Evolutionary conservation across 2,797 vertebrate genomes (phyloP).

Genomic region (Phyllotis vaccarum): DNA sequence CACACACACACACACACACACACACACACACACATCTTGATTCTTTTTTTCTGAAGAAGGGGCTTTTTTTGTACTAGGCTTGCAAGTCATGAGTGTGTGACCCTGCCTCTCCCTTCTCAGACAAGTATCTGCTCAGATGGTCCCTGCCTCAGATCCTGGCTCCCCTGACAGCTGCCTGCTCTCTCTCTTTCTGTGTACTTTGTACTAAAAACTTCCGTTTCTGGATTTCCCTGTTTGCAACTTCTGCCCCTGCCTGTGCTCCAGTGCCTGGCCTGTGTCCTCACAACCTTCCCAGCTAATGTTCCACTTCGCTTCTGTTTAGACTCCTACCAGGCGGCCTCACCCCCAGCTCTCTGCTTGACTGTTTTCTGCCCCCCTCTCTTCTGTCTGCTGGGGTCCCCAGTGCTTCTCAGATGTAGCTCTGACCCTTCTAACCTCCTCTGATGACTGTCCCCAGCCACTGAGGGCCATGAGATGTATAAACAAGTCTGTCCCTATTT

Average conservation of each 20-base stretch:
- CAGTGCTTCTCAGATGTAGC: background rate
- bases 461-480: background rate
- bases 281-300: rapidly evolving
- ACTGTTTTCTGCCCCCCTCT: no score
- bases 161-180: no score
- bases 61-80: background rate
- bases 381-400: background rate
- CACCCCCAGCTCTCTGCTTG: background rate
- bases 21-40: background rate
- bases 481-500: conserved; percentile 54
- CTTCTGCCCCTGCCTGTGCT: background rate
- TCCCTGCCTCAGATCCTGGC: background rate
- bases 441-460: background rate
- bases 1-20: background rate
- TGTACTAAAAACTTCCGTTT: rapidly evolving
- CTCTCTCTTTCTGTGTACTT: background rate
- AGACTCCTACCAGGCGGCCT: background rate
- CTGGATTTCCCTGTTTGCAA: background rate
- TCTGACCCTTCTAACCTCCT: background rate
- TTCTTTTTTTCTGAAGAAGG: background rate
- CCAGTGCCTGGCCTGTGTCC: rapidly evolving
- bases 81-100: background rate
- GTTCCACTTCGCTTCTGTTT: no score
- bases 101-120: background rate
- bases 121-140: no score